These are phyloP conservation scores for Psophia crepitans DNA, from an alignment of 2,113 vertebrate genomes.

Conservation along the genomic window DNA sequence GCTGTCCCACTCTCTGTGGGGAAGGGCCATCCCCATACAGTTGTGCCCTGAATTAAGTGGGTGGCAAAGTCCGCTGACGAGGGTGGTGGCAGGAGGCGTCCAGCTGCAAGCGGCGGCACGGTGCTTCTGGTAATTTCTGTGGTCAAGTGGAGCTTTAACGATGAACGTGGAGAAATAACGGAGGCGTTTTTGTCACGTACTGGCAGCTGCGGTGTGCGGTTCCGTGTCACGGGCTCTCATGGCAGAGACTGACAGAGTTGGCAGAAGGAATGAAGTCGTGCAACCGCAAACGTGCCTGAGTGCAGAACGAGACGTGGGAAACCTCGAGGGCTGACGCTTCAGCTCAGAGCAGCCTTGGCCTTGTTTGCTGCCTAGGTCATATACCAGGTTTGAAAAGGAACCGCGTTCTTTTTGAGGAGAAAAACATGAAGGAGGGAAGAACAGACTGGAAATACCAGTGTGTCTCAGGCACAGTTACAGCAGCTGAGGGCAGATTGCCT, in stretches of 20 bases:
- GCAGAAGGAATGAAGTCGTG: background rate
- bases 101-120: background rate
- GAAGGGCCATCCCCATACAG: fast-evolving
- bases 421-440: background rate
- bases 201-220: fast-evolving
- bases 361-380: fast-evolving
- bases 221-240: background rate
- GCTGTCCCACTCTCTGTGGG: background rate
- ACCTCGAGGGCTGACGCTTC: background rate
- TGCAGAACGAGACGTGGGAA: fast-evolving
- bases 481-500: background rate
- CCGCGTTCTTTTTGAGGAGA: background rate
- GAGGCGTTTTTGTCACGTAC: fast-evolving
- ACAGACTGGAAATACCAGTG: background rate
- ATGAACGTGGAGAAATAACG: fast-evolving
- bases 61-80: background rate
- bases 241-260: background rate
- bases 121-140: background rate
- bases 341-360: fast-evolving
- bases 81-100: fast-evolving
- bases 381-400: background rate
- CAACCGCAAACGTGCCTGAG: fast-evolving
- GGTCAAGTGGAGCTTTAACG: fast-evolving
- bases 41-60: background rate
- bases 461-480: fast-evolving